Base-by-base conservation (phyloP, 2,113 vertebrate species). In the Ochotona curzoniae region DNA sequence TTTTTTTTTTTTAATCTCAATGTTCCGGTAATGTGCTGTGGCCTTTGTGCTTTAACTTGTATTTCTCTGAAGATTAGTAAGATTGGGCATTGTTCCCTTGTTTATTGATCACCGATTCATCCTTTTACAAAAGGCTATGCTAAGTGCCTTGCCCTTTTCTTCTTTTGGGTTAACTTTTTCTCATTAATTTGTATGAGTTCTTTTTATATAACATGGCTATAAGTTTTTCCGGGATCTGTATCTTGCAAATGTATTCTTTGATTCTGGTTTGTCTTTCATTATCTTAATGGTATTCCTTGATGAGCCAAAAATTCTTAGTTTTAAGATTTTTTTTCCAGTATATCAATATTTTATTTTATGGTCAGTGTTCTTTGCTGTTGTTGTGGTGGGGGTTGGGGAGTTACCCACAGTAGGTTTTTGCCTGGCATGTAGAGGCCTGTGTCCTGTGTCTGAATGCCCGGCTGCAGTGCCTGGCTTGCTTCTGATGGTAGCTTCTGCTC, bases 81-180 rank as follows among this genome's bases (percentile, higher is more conserved):
- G 49, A 91, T 25, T 81, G 32, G 54, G 7, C 25, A 80, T 73
- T 78, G 81, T 67, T 79, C 60, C 57, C 87, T 30, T 92, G 25
- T 70, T 13, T 66, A 17, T 80, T 89, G 61, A 30, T 44, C n/a
- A 38, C 69, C 70, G 17, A 13, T 66, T 23, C 32, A 3, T 75
- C 81, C 44, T 82, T 81, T 71, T 86, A 30, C 57, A 15, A 91
- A 44, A 57, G 14, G 13, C 23, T 76, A 60, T 14, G 23, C 85
- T 70, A 69, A 60, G 32, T 47, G 14, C 75, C 7, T 35, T 81
- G 61, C 20, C 61, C 25, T 49, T 66, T 89, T 94, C 38, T 92
- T 94, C 7, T 82, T 0, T 89, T 82, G 44, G 32, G 51, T 89
- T 93, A 35, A 75, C 67, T 85, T 85, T 90, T 78, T 90, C 25